phyloP scores from a whole-genome alignment of 2,797 vertebrate genomes.

The Botia almorhae region DNA sequence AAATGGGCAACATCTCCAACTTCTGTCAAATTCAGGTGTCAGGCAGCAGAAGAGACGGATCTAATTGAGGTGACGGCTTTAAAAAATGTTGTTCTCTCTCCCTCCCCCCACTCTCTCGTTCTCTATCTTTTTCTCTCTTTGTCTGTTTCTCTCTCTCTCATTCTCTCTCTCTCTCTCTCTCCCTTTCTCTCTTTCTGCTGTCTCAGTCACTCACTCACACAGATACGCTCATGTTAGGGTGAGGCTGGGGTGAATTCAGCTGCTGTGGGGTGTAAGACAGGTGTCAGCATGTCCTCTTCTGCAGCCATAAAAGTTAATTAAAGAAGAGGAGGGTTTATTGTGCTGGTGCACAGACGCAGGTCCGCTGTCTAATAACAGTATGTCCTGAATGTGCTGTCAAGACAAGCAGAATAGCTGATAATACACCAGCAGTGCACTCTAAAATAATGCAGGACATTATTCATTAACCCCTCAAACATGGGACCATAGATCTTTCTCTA shows the following conservation, averaged over 20 bases:
- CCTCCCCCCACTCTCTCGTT: neutral
- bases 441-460: neutral
- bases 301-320: slow-evolving; percentile 79
- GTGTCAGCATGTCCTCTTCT: slow-evolving; percentile 74
- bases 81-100: neutral
- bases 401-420: slow-evolving; percentile 60
- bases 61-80: slow-evolving; percentile 33
- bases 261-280: slow-evolving; percentile 66
- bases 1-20: slow-evolving; percentile 36
- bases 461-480: neutral
- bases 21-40: slow-evolving; percentile 42
- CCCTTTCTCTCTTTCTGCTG: slow-evolving; percentile 7
- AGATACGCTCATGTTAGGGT: slow-evolving; percentile 36
- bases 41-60: slow-evolving; percentile 28
- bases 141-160: neutral
- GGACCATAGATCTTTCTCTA: slow-evolving; percentile 1
- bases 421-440: slow-evolving; percentile 48
- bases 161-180: neutral
- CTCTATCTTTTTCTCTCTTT: neutral
- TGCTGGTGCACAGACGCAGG: slow-evolving; percentile 61
- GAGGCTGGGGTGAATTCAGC: slow-evolving; percentile 64
- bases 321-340: slow-evolving; percentile 77
- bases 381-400: slow-evolving; percentile 69
- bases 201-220: slow-evolving; percentile 27
- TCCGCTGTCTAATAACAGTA: slow-evolving; percentile 69